Evolutionary conservation across 2,888 invertebrate genomes (phyloP), one percentile per base, ranked within the genome.

Genomic region (Dyspetes luteomarginatus): DNA sequence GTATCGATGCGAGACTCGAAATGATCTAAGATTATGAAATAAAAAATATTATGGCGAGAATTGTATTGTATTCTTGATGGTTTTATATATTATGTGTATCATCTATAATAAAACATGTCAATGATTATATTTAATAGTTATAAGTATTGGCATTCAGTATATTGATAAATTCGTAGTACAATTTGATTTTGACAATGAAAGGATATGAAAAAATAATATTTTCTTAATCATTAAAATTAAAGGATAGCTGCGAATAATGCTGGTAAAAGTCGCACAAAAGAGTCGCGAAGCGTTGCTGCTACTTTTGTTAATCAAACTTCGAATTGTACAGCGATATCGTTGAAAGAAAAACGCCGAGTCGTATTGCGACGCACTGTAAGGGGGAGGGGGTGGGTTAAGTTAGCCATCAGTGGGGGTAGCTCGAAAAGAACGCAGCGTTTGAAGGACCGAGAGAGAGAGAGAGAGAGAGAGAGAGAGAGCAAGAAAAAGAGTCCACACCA

Each of bases 241-340:
- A 41, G 15, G 22, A 62, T 50, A 50, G 1, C 28, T 7, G n/a
- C 43, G 9, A 3, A 36, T 43, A 52, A 30, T n/a, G n/a, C 15
- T n/a, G 15, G 45, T 2, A 55, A 50, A 65, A 74, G 67, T 58
- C 26, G 26, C 0, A 30, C 4, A 58, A 67, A 74, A 74, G 65
- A 48, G 67, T 36, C 60, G 69, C 52, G 60, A 48, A 58, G 58
- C 45, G 50, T 17, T 48, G 43, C 64, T 7, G 36, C 26, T 62
- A 60, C 65, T 62, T 73, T 73, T 68, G 55, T 73, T 78, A 81
- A 81, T 81, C 78, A 81, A 81, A 78, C 74, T 81, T 81, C 52
- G 69, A 55, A 81, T 67, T 65, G 81, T 71, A 60, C 36, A 17
- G 65, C 52, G 69, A 78, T 78, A 81, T 56, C 55, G 77, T 77